A percentile compares a stretch with the other conserved stretches of the same genome.
Conservation (phyloP, 2,888 invertebrate genomes). For the Autographa pulchrina region DNA sequence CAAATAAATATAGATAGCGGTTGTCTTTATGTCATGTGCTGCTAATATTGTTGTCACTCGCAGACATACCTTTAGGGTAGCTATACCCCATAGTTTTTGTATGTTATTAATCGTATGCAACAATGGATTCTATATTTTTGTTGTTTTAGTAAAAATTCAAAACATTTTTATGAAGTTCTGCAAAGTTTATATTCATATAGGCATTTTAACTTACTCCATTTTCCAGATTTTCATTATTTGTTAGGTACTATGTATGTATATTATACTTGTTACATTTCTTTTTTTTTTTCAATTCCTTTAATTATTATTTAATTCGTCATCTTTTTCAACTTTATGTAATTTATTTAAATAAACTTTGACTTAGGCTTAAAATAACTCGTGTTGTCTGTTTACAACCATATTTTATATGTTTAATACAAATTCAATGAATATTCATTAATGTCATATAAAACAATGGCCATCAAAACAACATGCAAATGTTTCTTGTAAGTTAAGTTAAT, state of each 20-base stretch:
- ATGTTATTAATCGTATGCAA: slow-evolving; percentile 17
- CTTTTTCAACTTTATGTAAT: too few species aligned
- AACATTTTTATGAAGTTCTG: too few species aligned
- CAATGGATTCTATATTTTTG: not conserved
- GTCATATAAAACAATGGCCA: not conserved
- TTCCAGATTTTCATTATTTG: too few species aligned
- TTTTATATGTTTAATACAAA: not conserved
- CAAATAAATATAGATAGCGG: slow-evolving; percentile 82
- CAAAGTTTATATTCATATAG: too few species aligned
- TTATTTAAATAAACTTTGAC: too few species aligned
- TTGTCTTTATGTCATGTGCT: slow-evolving; percentile 71
- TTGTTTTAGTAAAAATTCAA: not conserved
- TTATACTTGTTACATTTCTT: too few species aligned
- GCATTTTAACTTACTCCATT: too few species aligned
- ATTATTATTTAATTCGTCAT: too few species aligned
- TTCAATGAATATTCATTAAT: not conserved
- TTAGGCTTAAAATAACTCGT: too few species aligned
- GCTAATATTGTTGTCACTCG: slow-evolving; percentile 77
- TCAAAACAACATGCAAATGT: not conserved
- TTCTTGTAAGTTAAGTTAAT: too few species aligned
- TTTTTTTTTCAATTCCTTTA: too few species aligned
- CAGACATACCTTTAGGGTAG: slow-evolving; percentile 72
- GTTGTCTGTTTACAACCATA: not conserved
- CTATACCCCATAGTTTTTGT: slow-evolving; percentile 10
- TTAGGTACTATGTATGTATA: too few species aligned